phyloP scores from a whole-genome alignment of 2,888 invertebrate species.

The Baccha elongata region DNA sequence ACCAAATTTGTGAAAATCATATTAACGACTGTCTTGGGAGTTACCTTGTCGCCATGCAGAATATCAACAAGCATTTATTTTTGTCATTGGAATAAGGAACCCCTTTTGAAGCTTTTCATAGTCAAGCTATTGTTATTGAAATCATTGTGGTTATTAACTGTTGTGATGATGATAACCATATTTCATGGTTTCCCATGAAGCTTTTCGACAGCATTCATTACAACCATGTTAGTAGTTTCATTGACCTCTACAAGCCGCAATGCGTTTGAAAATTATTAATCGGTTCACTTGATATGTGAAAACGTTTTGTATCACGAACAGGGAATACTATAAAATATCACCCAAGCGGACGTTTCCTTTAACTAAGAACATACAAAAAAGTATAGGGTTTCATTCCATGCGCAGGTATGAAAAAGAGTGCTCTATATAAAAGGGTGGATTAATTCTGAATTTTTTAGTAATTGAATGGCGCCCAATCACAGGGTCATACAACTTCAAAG shows the following conservation, averaged over 20 bases:
- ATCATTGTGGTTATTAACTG: constrained; percentile 49
- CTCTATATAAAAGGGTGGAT: constrained; percentile 23
- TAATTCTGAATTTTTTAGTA: constrained; percentile 51
- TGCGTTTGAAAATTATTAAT: constrained; percentile 48
- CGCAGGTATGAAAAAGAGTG: not conserved
- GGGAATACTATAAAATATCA: not conserved
- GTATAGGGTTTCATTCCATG: not conserved
- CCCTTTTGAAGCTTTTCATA: constrained; percentile 25
- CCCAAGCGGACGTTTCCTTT: not conserved
- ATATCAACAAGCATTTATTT: constrained; percentile 48
- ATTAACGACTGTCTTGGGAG: constrained; percentile 43
- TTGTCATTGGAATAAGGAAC: constrained; percentile 52
- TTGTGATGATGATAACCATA: constrained; percentile 52
- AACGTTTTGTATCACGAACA: constrained; percentile 27
- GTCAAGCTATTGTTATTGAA: constrained; percentile 42
- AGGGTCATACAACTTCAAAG: constrained; percentile 25
- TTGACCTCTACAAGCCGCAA: not conserved
- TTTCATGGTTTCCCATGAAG: constrained; percentile 21
- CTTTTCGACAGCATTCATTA: not conserved
- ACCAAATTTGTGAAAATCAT: constrained; percentile 51
- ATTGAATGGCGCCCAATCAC: constrained; percentile 10
- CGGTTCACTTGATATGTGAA: constrained; percentile 22
- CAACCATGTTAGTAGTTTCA: constrained; percentile 19
- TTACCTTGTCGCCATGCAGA: constrained; percentile 21
- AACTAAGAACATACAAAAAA: not conserved